Evolutionary conservation across 2,888 invertebrate species (phyloP).

Genomic region (Automeris io): DNA sequence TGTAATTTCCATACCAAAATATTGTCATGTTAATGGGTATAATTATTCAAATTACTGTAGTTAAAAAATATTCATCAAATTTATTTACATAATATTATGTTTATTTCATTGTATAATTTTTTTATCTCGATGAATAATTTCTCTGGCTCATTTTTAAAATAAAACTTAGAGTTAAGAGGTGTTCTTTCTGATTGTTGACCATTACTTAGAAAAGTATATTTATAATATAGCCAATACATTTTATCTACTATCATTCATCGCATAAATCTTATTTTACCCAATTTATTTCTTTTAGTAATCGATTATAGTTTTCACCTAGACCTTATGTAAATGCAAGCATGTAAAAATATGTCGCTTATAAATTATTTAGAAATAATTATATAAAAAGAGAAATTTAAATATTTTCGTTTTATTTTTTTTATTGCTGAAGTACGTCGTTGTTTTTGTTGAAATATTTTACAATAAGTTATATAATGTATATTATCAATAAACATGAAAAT

Average conservation of each 20-base stretch:
- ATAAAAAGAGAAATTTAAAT: slow-evolving; percentile 51
- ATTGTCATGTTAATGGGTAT: too few relatives aligned
- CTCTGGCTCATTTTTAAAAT: too few relatives aligned
- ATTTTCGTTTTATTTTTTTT: slow-evolving; percentile 50
- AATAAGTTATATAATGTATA: slow-evolving; percentile 57
- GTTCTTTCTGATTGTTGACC: too few relatives aligned
- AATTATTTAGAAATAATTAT: slow-evolving; percentile 45
- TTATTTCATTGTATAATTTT: too few relatives aligned
- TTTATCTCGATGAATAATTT: too few relatives aligned
- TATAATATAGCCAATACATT: slow-evolving; percentile 25
- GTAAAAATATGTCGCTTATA: slow-evolving; percentile 54
- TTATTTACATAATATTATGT: too few relatives aligned
- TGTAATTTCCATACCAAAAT: too few relatives aligned
- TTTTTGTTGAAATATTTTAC: slow-evolving; percentile 62
- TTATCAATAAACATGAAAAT: slow-evolving; percentile 46
- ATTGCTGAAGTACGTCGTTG: slow-evolving; percentile 47
- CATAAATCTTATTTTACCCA: too few relatives aligned
- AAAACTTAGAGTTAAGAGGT: too few relatives aligned
- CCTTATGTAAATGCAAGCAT: slow-evolving; percentile 68
- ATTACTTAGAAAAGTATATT: slow-evolving; percentile 12
- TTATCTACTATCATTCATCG: too few relatives aligned
- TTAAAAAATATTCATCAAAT: background rate
- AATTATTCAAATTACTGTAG: background rate
- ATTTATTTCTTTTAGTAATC: too few relatives aligned
- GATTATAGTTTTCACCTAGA: slow-evolving; percentile 17